Base-by-base conservation (phyloP, 2,113 vertebrate species). In the Planiliza haematocheilus region DNA sequence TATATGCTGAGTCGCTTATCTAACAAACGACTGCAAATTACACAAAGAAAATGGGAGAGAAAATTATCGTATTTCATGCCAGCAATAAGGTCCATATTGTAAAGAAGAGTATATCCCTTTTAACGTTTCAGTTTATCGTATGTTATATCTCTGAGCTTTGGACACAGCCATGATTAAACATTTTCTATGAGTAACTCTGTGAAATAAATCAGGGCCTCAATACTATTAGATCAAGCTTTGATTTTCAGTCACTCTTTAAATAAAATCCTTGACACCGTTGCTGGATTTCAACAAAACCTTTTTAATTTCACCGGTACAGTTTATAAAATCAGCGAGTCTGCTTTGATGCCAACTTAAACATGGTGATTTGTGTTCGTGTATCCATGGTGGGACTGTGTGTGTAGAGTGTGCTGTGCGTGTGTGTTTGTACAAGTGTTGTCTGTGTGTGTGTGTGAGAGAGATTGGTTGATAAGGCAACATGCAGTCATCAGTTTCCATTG, bases 271-370 rank as follows among this genome's bases (percentile, higher is more conserved):
- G 11, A 88, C 80, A 85, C 86, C 7, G 6, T 24, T 10, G 45
- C 43, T 90, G 82, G 88, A 92, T 93, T 94, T 94, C 90, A 94
- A 93, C 91, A 94, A 94, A 93, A 92, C 83, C 61, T 69, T 89
- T 91, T 94, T 94, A 90, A 93, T 93, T 94, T 86, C 82, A 92
- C 89, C 83, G 79, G 67, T 90, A 91, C 89, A 62, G 76, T 93
- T 94, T 94, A 93, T 91, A 94, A 95, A 95, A 95, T 91, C 87
- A 92, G 85, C 85, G 60, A 93, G 81, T 93, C 86, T 93, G 91
- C 89, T 87, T 91, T 85, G 88, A 93, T 91, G 88, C 78, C 90
- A 93, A 91, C 85, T 81, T 81, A 88, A 92, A 88, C 74, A 57
- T 76, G 66, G 75, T 84, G 67, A 60, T 39, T 46, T 17, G 66